Base-by-base conservation (phyloP, 2,888 invertebrate species). In the Cantharis rufa region DNA sequence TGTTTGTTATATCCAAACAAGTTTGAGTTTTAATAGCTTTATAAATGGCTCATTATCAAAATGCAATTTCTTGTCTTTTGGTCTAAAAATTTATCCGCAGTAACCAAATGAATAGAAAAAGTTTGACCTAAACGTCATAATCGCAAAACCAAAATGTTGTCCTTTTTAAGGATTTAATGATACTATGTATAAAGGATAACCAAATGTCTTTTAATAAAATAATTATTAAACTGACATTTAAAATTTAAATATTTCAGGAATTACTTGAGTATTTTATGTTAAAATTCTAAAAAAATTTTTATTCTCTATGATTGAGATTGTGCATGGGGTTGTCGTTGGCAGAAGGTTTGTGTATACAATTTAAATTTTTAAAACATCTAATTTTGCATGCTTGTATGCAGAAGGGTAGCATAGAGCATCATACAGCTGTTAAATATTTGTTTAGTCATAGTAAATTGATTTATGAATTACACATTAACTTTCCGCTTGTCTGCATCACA, bases 381-480 rank as follows among this genome's bases (percentile, higher is more conserved):
- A 77, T 77, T 74, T 77, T 74, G 71, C 71, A 66, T 13, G 62
- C 75, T 28, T 70, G 74, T 74, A 48, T 69, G 71, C 24, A 66
- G 21, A 66, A 66, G 64, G 71, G 18, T 71, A 63, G 71, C 15
- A 18, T 16, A 61, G 62, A 15, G 62, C 71, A 28, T 62, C 77
- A 69, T 71, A 74, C 74, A 77, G 71, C 69, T 77, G 63, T 68
- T 74, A 77, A 77, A 77, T 77, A 77, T 77, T 77, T 74, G 71
- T 77, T 77, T 77, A 71, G 74, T 64, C 62, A 69, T 77, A 77
- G 64, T 66, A 66, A 66, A 77, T 77, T 77, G 77, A 74, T 74
- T 77, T 77, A 74, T 74, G 77, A 64, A 76, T 73, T 73, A 69
- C 72, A 70, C 32, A 76, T 73, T 66, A 68, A 21, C 68, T 68